Evolutionary conservation across 1,140 invertebrate species (phyloP), one percentile per base, ranked within the genome.

Genomic region (Procambarus clarkii): DNA sequence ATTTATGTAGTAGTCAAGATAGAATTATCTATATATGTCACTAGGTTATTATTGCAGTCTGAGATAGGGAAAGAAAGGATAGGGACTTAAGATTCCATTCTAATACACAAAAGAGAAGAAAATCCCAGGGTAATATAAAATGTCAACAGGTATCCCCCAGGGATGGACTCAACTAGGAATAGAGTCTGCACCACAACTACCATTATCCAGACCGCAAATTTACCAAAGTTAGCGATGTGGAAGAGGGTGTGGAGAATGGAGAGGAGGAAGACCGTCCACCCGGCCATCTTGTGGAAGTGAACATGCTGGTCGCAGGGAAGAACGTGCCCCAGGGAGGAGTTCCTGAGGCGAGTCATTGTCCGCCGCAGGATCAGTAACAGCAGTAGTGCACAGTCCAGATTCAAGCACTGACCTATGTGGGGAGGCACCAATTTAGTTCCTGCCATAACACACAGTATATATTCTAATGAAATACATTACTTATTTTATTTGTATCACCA

Each of bases 231-330:
- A 18, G 96, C 95, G 18, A 98, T 94, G 95, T 98, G 98, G 96
- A 97, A 97, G 3, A 97, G 93, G 0, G 98, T 98, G 94, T 99
- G 98, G 3, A 97, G 91, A 0, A 97, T 83, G 93, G 97, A 97
- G 92, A 97, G 96, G 0, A 97, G 93, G 11, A 96, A 96, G 69
- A 99, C 97, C 9, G 97, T 94, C 76, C 97, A 96, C 1, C 98
- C 98, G 0, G 97, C 97, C 78, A 98, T 94, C 94, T 98, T 99
- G 95, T 99, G 98, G 92, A 99, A 96, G 94, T 98, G 98, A 91
- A 99, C 97, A 94, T 98, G 97, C 88, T 98, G 97, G 95, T 99
- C 98, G 69, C 99, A 95, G 0, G 98, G 98, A 44, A 99, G 94
- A 80, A 97, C 95, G 0, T 96, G 95, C 88, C 96, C 96, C 60